A percentile compares a stretch with the other conserved stretches of the same genome.
Evolutionary conservation across 1,140 invertebrate species (phyloP).

Genomic region (Carposina sasakii): DNA sequence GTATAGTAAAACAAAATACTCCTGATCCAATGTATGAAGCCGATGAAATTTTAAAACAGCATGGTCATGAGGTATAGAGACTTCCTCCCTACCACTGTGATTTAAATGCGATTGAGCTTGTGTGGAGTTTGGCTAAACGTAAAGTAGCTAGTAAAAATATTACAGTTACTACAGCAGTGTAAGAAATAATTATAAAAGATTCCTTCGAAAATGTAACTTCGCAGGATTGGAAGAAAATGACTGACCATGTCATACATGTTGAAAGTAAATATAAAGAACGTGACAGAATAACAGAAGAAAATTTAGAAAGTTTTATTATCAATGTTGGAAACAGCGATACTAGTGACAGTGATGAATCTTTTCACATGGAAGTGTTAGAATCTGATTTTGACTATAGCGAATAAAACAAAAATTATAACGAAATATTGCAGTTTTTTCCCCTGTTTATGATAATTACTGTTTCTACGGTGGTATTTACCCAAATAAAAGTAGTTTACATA

Average conservation of each 20-base stretch:
- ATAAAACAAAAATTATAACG: too few species aligned
- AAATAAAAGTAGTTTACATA: too few species aligned
- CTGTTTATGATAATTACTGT: too few species aligned
- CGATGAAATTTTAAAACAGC: background rate
- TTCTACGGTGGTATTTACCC: too few species aligned
- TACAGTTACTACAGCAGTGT: background rate
- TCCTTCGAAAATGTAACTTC: background rate
- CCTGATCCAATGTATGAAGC: constrained; percentile 9
- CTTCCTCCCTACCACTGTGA: constrained; percentile 25
- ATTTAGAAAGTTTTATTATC: constrained; percentile 4
- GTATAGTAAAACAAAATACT: constrained; percentile 8
- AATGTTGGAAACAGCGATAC: background rate
- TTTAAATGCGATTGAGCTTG: constrained; percentile 23
- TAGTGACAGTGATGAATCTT: constrained; percentile 7
- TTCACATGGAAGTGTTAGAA: background rate
- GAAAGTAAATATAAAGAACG: constrained; percentile 1
- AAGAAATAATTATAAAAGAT: constrained; percentile 1
- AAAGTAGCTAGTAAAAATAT: constrained; percentile 16
- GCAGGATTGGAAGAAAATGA: constrained; percentile 8
- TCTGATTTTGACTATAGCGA: constrained; percentile 4
- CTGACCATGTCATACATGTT: constrained; percentile 6
- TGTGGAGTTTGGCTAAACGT: constrained; percentile 15
- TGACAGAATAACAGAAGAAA: background rate
- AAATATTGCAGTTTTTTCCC: too few species aligned
- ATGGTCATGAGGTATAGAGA: constrained; percentile 12